A percentile compares a stretch with the other conserved stretches of the same genome.
Conservation (phyloP, 2,113 vertebrate genomes). For the Poeciliopsis turrubarensis region DNA sequence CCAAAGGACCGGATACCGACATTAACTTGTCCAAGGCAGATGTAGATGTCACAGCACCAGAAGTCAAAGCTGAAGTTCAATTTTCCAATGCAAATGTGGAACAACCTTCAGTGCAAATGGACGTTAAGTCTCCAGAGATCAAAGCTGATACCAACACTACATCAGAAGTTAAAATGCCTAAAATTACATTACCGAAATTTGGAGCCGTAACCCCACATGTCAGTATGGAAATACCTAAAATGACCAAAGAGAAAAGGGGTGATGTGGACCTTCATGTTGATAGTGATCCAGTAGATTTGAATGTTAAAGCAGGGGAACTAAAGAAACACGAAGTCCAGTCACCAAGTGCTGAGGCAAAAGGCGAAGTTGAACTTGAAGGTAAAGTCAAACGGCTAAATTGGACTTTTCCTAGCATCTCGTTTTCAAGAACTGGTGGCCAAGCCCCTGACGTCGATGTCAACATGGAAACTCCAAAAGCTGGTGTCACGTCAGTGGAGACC, state of each 20-base stretch:
- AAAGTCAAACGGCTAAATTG: conserved; percentile 41
- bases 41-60: conserved; percentile 25
- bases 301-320: conserved; percentile 20
- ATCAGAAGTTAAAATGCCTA: conserved; percentile 11
- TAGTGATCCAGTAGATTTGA: conserved; percentile 8
- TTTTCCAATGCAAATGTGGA: conserved; percentile 32
- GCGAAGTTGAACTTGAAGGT: conserved; percentile 32
- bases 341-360: conserved; percentile 25
- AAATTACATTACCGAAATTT: conserved; percentile 52
- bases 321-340: conserved; percentile 40
- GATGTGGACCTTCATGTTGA: conserved; percentile 7
- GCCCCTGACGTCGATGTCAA: conserved; percentile 38
- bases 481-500: conserved; percentile 31
- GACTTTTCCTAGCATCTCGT: conserved; percentile 61
- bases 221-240: conserved; percentile 11
- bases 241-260: conserved; percentile 26
- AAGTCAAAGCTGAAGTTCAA: conserved; percentile 5
- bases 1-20: conserved; percentile 22
- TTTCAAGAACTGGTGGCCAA: conserved; percentile 51
- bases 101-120: conserved; percentile 7
- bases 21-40: conserved; percentile 28
- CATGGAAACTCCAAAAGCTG: conserved; percentile 31
- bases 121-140: conserved; percentile 1
- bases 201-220: conserved; percentile 15
- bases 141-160: neutral